Conservation (phyloP, 1,140 invertebrate genomes). For the Triops longicaudatus region DNA sequence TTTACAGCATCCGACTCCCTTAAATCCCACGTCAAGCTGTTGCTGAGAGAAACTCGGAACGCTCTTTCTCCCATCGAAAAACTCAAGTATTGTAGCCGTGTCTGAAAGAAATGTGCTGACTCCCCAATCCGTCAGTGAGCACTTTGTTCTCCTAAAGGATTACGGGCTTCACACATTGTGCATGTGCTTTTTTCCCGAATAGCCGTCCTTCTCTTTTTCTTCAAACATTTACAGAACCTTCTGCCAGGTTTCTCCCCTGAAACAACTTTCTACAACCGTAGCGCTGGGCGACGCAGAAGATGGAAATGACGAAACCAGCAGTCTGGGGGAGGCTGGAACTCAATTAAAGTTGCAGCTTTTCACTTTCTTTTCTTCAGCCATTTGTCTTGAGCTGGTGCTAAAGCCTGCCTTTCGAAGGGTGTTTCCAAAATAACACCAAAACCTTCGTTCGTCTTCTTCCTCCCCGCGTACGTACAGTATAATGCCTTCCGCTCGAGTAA, state of each 20-base stretch:
- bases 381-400: background rate
- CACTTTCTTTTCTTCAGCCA: background rate
- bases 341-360: background rate
- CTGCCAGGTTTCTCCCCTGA: too few species aligned
- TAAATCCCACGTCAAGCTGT: background rate
- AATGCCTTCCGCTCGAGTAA: background rate
- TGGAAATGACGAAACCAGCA: background rate
- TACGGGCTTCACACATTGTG: too few species aligned
- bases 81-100: background rate
- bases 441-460: background rate
- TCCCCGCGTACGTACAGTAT: too few species aligned
- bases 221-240: background rate
- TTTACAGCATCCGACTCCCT: background rate
- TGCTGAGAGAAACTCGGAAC: background rate
- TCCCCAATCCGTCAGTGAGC: background rate
- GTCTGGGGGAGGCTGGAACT: background rate
- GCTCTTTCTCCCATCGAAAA: background rate
- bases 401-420: background rate
- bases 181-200: too few species aligned
- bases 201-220: background rate
- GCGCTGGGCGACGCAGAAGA: background rate
- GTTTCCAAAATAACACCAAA: slow-evolving; percentile 4
- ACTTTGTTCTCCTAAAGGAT: too few species aligned
- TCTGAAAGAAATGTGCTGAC: background rate
- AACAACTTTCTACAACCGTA: too few species aligned